phyloP scores from a whole-genome alignment of 2,888 invertebrate genomes.

The Hartigia nigra region DNA sequence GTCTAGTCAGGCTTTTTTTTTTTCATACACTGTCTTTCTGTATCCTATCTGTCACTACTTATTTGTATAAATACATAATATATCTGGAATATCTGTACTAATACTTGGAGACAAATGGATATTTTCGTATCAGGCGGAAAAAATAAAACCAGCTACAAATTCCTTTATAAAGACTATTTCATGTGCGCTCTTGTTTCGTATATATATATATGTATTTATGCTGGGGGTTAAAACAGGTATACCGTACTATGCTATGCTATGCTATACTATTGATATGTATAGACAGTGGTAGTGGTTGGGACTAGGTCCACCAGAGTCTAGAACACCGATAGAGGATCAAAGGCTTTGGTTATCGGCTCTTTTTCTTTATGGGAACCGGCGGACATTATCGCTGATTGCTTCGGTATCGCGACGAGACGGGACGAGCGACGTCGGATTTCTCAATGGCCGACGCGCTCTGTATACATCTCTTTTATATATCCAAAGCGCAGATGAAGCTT shows the following conservation, averaged over 20 bases:
- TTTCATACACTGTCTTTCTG: background rate
- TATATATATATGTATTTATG: background rate
- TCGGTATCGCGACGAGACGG: slow-evolving; percentile 16
- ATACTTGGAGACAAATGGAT: background rate
- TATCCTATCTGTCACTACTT: background rate
- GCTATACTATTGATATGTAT: background rate
- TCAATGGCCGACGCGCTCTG: background rate
- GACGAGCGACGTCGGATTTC: background rate
- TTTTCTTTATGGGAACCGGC: slow-evolving; percentile 35
- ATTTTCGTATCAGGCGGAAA: background rate
- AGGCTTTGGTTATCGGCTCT: slow-evolving; percentile 40
- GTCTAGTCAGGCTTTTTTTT: too few species aligned
- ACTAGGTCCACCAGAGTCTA: slow-evolving; percentile 3
- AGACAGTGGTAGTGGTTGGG: background rate
- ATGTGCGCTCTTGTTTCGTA: background rate
- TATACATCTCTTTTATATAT: background rate
- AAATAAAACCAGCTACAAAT: background rate
- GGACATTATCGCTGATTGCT: slow-evolving; percentile 41
- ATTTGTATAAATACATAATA: background rate
- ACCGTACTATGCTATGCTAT: background rate
- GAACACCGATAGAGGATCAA: slow-evolving; percentile 35
- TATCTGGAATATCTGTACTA: too few species aligned
- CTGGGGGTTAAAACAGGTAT: background rate
- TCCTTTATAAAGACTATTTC: background rate
- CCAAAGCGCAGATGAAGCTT: background rate